Percentiles rank a stretch among this genome's conserved stretches.
Conservation (phyloP, 2,797 vertebrate species). For the Pogonophryne albipinna region DNA sequence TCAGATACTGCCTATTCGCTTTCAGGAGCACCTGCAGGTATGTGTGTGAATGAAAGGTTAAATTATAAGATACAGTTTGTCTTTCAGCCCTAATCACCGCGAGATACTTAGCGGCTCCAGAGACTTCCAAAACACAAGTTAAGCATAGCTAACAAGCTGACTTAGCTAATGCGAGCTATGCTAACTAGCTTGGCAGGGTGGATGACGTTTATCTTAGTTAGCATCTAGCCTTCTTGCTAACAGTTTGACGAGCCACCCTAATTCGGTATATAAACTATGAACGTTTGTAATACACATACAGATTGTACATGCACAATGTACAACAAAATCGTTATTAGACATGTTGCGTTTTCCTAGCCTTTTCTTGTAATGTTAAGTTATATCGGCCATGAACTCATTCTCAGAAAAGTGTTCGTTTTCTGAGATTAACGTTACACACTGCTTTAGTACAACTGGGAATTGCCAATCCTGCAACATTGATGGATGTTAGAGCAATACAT, state of each 20-base stretch:
- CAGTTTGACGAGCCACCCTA: slow-evolving; percentile 46
- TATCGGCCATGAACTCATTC: not conserved
- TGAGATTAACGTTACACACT: not conserved
- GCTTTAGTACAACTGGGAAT: not conserved
- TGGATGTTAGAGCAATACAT: not conserved
- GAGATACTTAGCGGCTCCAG: not conserved
- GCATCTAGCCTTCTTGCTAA: slow-evolving; percentile 76
- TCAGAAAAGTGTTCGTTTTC: slow-evolving; percentile 12
- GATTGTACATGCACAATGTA: fast-evolving
- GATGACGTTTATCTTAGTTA: slow-evolving; percentile 82
- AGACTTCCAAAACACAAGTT: slow-evolving; percentile 44
- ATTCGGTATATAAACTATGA: slow-evolving; percentile 3
- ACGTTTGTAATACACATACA: not conserved
- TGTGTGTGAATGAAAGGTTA: slow-evolving; percentile 62
- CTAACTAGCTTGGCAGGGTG: slow-evolving; percentile 78
- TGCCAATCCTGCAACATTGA: not conserved
- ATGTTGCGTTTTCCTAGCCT: fast-evolving
- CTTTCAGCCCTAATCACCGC: not conserved
- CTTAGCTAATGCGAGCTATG: slow-evolving; percentile 74
- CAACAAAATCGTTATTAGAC: not conserved
- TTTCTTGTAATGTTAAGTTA: not conserved
- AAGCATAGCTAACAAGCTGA: slow-evolving; percentile 65
- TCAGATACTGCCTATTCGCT: slow-evolving; percentile 94
- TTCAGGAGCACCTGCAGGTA: slow-evolving; percentile 97
- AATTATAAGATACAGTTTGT: slow-evolving; percentile 39